phyloP scores from a whole-genome alignment of 2,888 invertebrate genomes.

The Labia minor region DNA sequence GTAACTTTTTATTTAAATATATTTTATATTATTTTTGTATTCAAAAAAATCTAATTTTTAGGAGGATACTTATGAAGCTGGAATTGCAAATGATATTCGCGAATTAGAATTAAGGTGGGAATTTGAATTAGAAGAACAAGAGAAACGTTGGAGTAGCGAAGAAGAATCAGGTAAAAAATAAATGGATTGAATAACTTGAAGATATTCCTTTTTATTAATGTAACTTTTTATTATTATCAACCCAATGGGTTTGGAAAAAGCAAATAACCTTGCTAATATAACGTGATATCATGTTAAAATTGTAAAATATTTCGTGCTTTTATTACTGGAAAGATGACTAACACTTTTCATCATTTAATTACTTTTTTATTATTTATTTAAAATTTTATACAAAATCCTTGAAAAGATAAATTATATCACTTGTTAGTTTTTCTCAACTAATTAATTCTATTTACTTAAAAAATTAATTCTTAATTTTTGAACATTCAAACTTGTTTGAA shows the following conservation, averaged over 20 bases:
- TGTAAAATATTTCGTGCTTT: background rate
- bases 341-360: background rate
- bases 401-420: background rate
- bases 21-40: background rate
- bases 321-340: conserved; percentile 4
- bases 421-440: background rate
- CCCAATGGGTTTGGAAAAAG: conserved; percentile 36
- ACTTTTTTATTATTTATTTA: background rate
- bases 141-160: conserved; percentile 50
- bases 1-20: conserved; percentile 29
- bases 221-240: conserved; percentile 29
- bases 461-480: background rate
- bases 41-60: conserved; percentile 29
- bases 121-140: conserved; percentile 53
- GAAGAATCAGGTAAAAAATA: conserved; percentile 39
- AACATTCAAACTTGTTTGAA: background rate
- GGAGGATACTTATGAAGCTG: conserved; percentile 51
- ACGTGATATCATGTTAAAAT: conserved; percentile 25
- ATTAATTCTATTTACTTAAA: background rate
- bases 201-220: conserved; percentile 19
- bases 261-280: conserved; percentile 29
- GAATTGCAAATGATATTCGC: conserved; percentile 56
- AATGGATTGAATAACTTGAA: conserved; percentile 1
- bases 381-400: background rate
- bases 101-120: conserved; percentile 53